These are phyloP conservation scores for Temnothorax nylanderi DNA, from an alignment of 1,140 invertebrate genomes.

Conservation along the genomic window DNA sequence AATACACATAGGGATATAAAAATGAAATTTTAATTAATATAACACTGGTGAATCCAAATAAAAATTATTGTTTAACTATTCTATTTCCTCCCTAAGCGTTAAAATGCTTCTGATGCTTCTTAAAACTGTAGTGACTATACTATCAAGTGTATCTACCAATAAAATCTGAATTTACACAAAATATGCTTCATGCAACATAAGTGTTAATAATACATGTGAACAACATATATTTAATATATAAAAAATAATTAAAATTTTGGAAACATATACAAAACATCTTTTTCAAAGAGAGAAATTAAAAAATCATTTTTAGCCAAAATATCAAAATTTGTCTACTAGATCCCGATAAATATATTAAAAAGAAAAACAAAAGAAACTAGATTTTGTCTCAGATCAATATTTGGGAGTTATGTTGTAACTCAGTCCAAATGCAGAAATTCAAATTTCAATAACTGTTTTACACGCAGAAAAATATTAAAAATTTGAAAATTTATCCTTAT, in stretches of 20 bases:
- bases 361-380: background rate
- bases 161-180: background rate
- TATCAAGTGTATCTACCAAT: constrained; percentile 1
- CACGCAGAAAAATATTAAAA: background rate
- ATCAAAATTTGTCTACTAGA: background rate
- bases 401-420: background rate
- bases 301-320: background rate
- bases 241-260: constrained; percentile 6
- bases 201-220: background rate
- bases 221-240: constrained; percentile 22
- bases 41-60: constrained; percentile 51
- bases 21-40: constrained; percentile 39
- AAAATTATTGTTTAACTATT: background rate
- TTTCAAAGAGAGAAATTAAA: background rate
- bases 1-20: constrained; percentile 63
- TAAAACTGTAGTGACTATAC: background rate
- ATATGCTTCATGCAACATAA: constrained; percentile 21
- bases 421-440: background rate
- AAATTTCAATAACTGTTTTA: background rate
- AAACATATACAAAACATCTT: background rate
- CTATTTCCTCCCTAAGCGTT: background rate
- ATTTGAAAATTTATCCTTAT: background rate
- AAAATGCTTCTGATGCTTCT: background rate
- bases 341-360: background rate
- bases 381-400: background rate